Evolutionary conservation across 2,888 invertebrate species (phyloP).

Genomic region (Scaptodrosophila latifasciaeformis): DNA sequence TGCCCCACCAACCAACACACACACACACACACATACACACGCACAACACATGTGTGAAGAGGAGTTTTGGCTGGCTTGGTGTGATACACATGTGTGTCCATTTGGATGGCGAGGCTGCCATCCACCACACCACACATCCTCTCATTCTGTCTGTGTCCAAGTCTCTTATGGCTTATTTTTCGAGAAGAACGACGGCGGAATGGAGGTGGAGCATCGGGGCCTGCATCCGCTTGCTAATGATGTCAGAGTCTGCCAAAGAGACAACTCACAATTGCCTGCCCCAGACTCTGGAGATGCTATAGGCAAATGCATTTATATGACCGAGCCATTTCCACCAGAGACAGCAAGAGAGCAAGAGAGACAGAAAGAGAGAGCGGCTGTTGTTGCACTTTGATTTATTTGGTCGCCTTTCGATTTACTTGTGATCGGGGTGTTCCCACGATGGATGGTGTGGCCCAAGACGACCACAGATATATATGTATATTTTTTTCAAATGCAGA

Average conservation of each 20-base stretch:
- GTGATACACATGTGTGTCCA: constrained; percentile 43
- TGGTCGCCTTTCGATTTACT: constrained; percentile 50
- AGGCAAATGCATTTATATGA: background rate
- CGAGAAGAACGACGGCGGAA: no score
- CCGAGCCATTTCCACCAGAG: no score
- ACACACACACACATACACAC: no score
- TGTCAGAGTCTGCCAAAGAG: constrained; percentile 31
- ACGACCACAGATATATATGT: constrained; percentile 7
- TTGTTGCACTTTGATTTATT: constrained; percentile 62
- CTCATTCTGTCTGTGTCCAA: no score
- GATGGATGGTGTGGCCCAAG: constrained; percentile 40
- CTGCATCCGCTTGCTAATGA: constrained; percentile 68
- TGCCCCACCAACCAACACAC: no score
- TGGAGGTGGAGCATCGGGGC: constrained; percentile 55
- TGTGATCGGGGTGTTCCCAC: constrained; percentile 36
- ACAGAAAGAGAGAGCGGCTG: constrained; percentile 6
- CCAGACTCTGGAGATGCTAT: background rate
- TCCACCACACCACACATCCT: no score
- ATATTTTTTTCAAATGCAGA: constrained; percentile 13
- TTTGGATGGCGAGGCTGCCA: no score
- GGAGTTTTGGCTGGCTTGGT: no score
- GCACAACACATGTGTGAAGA: no score
- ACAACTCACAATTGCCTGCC: constrained; percentile 20
- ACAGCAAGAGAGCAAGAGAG: no score
- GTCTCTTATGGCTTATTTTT: no score